These are phyloP conservation scores for Zophobas morio DNA, from an alignment of 1,140 invertebrate species.

Conservation along the genomic window DNA sequence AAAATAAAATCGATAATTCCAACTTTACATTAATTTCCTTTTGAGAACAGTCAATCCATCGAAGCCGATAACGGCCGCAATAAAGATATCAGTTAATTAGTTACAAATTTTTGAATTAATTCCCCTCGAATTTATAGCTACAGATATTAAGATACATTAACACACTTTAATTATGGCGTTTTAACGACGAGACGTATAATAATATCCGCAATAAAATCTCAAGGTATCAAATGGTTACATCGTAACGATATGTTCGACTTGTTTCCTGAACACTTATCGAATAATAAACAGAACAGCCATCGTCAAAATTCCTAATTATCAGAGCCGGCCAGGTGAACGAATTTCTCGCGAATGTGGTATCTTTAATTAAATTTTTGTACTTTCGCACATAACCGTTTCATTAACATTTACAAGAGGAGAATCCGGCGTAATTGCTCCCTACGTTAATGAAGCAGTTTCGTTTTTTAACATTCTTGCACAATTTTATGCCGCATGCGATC, in stretches of 20 bases:
- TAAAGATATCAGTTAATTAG: slow-evolving; percentile 45
- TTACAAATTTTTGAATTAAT: slow-evolving; percentile 48
- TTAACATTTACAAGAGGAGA: slow-evolving; percentile 26
- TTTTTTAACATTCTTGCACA: slow-evolving; percentile 77
- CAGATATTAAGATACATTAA: slow-evolving; percentile 43
- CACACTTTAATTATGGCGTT: slow-evolving; percentile 45
- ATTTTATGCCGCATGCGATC: background rate
- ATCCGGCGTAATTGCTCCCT: slow-evolving; percentile 8
- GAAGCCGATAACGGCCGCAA: slow-evolving; percentile 5
- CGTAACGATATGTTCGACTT: slow-evolving; percentile 44
- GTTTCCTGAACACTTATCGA: slow-evolving; percentile 45
- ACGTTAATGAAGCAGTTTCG: slow-evolving; percentile 65
- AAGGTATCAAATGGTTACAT: slow-evolving; percentile 49
- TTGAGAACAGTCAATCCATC: slow-evolving; percentile 12
- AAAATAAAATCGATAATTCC: background rate
- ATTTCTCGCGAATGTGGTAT: slow-evolving; percentile 38
- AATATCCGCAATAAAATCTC: slow-evolving; percentile 50
- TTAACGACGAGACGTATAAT: slow-evolving; percentile 48
- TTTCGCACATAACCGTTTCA: slow-evolving; percentile 49
- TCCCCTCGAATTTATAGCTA: slow-evolving; percentile 41
- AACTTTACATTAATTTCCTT: slow-evolving; percentile 5
- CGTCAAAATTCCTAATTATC: slow-evolving; percentile 45
- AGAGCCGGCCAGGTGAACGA: slow-evolving; percentile 47
- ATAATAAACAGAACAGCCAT: slow-evolving; percentile 47
- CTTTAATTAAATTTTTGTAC: slow-evolving; percentile 55